Conservation (phyloP, 2,113 vertebrate genomes). For the Chelonoidis abingdonii region DNA sequence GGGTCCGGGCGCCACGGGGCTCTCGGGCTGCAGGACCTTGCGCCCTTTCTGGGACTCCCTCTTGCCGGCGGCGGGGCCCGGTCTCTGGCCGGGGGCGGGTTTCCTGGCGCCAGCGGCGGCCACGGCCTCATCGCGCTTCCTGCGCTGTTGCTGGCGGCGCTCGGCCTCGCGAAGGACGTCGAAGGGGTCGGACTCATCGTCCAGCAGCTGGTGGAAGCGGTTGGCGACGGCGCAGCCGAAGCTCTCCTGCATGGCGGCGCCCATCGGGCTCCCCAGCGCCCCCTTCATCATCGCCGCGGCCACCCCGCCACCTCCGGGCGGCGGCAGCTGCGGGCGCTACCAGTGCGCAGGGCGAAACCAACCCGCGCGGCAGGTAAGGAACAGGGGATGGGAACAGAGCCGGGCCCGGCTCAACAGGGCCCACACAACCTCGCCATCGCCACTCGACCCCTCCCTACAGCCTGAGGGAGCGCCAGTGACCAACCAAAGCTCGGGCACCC, state of each 20-base stretch:
- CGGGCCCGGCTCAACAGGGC: not conserved
- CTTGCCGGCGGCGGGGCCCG: constrained; percentile 61
- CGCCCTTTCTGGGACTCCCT: constrained; percentile 77
- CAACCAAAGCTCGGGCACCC: not conserved
- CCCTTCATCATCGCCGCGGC: constrained; percentile 69
- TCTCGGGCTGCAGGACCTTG: constrained; percentile 43
- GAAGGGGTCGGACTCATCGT: constrained; percentile 91
- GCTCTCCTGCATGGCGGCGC: constrained; percentile 75
- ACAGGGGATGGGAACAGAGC: not conserved
- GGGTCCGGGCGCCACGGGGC: not conserved
- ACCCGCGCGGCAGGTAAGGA: not conserved
- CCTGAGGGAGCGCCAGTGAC: not conserved
- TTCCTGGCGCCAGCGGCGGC: not conserved
- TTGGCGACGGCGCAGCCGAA: constrained; percentile 89
- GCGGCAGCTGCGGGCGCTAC: not conserved
- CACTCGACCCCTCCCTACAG: not conserved
- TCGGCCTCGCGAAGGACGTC: constrained; percentile 85
- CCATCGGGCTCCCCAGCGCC: constrained; percentile 57
- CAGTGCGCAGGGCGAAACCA: not conserved
- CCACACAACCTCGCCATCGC: not conserved
- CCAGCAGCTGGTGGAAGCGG: constrained; percentile 89
- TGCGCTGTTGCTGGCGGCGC: constrained; percentile 76
- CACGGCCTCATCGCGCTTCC: constrained; percentile 57
- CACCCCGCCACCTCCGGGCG: not conserved
- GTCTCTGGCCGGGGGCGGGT: not conserved